phyloP scores from a whole-genome alignment of 2,888 invertebrate genomes.

The Oligia strigilis region DNA sequence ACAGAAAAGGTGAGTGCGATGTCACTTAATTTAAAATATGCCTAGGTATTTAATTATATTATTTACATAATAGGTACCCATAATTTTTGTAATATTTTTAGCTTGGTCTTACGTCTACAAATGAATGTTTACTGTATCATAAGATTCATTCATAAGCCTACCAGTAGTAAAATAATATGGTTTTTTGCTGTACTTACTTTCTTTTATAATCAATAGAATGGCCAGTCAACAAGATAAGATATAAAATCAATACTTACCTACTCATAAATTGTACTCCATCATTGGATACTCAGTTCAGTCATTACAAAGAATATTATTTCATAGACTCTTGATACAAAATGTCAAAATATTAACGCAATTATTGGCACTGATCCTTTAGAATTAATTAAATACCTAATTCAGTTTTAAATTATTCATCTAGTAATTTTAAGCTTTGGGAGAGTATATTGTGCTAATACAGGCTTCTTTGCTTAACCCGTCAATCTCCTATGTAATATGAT shows the following conservation, averaged over 20 bases:
- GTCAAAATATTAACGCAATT: not conserved
- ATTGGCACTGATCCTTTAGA: not conserved
- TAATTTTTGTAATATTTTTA: not conserved
- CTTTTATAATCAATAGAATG: not conserved
- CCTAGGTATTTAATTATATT: not conserved
- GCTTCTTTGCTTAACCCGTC: too few species aligned
- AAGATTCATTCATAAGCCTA: too few species aligned
- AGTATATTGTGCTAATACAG: too few species aligned
- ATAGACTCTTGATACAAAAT: not conserved
- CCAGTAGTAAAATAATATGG: not conserved
- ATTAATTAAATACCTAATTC: not conserved
- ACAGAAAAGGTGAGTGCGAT: constrained; percentile 50
- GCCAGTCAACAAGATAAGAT: not conserved
- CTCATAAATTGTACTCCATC: not conserved
- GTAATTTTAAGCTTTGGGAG: too few species aligned
- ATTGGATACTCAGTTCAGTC: not conserved
- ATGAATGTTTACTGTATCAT: not conserved
- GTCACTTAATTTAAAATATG: not conserved
- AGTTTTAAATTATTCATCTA: too few species aligned
- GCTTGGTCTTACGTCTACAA: not conserved
- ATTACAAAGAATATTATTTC: not conserved
- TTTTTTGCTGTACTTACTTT: too few species aligned
- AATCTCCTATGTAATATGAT: too few species aligned
- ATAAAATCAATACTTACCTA: not conserved
- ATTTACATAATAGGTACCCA: not conserved